Conservation (phyloP, 2,888 invertebrate species). For the Paralinhomoeus sp. region DNA sequence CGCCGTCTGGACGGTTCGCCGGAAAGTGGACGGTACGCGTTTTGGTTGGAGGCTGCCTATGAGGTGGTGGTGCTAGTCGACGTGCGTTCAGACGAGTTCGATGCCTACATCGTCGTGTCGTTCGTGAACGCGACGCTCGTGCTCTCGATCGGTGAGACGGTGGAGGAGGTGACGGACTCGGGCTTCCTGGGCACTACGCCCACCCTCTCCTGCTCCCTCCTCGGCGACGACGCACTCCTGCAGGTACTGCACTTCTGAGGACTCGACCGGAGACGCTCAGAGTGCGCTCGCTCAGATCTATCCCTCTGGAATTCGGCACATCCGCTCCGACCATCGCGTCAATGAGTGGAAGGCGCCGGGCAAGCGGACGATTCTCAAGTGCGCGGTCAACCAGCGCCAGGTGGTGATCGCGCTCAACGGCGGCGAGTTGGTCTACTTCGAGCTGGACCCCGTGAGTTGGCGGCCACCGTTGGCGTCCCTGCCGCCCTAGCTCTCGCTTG, state of each 20-base stretch:
- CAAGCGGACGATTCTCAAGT: slow-evolving; percentile 83
- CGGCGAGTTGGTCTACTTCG: slow-evolving; percentile 92
- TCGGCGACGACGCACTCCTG: slow-evolving; percentile 88
- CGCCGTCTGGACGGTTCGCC: slow-evolving; percentile 96
- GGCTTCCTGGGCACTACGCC: slow-evolving; percentile 96
- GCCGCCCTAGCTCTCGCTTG: too few relatives aligned
- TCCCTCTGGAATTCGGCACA: slow-evolving; percentile 93
- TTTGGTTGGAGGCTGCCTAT: neutral
- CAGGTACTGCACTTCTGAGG: slow-evolving; percentile 42
- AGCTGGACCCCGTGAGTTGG: slow-evolving; percentile 81
- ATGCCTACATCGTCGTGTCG: slow-evolving; percentile 98
- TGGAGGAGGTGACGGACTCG: slow-evolving; percentile 99
- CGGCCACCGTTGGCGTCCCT: slow-evolving; percentile 8
- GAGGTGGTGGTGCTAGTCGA: neutral
- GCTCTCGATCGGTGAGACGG: slow-evolving; percentile 94
- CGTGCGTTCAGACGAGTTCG: slow-evolving; percentile 58
- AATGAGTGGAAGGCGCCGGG: slow-evolving; percentile 98
- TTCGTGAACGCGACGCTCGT: slow-evolving; percentile 96
- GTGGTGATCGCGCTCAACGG: slow-evolving; percentile 92
- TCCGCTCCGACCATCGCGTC: slow-evolving; percentile 85
- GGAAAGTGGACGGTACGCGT: slow-evolving; percentile 62
- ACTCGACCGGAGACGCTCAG: too few relatives aligned
- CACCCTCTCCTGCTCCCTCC: slow-evolving; percentile 84
- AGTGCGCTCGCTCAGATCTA: slow-evolving; percentile 42
- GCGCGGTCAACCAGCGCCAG: slow-evolving; percentile 87